Evolutionary conservation across 2,888 invertebrate species (phyloP).

Genomic region (Nymphalis urticae): DNA sequence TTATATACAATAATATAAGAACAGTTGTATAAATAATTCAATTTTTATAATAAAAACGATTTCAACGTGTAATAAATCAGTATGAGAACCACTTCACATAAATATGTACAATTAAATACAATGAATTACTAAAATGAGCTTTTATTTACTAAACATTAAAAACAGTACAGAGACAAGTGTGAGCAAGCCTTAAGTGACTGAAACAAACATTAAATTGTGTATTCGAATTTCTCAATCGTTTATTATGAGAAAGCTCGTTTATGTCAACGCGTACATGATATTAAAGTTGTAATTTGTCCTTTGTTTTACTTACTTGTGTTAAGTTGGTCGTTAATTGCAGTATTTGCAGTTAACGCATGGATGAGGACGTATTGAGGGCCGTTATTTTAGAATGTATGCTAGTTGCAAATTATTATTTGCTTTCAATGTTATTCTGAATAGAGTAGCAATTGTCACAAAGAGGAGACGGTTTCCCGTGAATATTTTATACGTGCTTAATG

Average conservation of each 20-base stretch:
- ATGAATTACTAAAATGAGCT: not conserved
- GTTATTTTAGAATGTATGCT: conserved; percentile 2
- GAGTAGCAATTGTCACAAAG: not conserved
- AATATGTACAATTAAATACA: not conserved
- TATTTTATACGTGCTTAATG: no score
- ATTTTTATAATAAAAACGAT: no score
- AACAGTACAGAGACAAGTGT: not conserved
- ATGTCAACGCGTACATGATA: conserved; percentile 27
- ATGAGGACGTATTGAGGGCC: conserved; percentile 10
- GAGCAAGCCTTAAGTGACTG: conserved; percentile 18
- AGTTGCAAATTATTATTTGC: not conserved
- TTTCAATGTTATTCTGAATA: not conserved
- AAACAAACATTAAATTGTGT: conserved; percentile 38
- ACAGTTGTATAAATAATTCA: no score
- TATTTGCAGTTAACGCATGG: conserved; percentile 26
- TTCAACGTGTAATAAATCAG: no score
- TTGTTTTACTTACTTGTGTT: conserved; percentile 33
- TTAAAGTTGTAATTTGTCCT: conserved; percentile 40
- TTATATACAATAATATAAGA: no score
- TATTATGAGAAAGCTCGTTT: conserved; percentile 46
- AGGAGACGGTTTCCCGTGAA: no score
- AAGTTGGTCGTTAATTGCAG: conserved; percentile 29
- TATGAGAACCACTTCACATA: no score
- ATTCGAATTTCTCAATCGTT: conserved; percentile 54
- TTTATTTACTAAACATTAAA: not conserved